These are phyloP conservation scores for Ammospiza nelsoni DNA, from an alignment of 2,113 vertebrate species.

Conservation along the genomic window DNA sequence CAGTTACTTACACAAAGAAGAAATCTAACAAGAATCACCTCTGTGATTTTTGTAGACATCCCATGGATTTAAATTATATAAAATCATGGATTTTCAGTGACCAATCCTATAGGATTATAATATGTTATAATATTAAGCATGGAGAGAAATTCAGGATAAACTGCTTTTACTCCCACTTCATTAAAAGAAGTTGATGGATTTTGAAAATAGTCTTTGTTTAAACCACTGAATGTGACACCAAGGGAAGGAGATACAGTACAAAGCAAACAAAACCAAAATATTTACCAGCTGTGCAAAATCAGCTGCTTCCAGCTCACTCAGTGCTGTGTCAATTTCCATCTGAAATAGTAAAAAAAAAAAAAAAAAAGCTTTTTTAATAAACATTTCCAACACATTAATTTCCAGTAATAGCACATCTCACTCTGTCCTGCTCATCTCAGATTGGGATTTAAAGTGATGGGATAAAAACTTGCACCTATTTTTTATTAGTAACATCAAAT, in stretches of 20 bases:
- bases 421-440: not conserved
- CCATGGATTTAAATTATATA: not conserved
- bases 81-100: not conserved
- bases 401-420: fast-evolving
- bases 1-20: not conserved
- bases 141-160: not conserved
- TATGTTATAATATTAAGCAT: not conserved
- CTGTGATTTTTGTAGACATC: not conserved
- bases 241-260: not conserved
- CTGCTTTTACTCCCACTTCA: not conserved
- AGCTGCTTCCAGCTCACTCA: conserved; percentile 93
- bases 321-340: conserved; percentile 89
- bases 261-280: not conserved
- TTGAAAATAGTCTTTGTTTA: not conserved
- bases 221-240: not conserved
- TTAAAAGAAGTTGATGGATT: not conserved
- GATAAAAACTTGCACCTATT: not conserved
- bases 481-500: not conserved
- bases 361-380: not conserved
- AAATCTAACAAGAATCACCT: not conserved
- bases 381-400: not conserved
- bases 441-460: not conserved
- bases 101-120: not conserved
- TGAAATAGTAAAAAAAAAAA: conserved; percentile 60
- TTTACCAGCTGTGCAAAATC: conserved; percentile 97